Percentiles rank a stretch among this genome's conserved stretches.
Conservation (phyloP, 2,797 vertebrate species). For the Sardinella longiceps region DNA sequence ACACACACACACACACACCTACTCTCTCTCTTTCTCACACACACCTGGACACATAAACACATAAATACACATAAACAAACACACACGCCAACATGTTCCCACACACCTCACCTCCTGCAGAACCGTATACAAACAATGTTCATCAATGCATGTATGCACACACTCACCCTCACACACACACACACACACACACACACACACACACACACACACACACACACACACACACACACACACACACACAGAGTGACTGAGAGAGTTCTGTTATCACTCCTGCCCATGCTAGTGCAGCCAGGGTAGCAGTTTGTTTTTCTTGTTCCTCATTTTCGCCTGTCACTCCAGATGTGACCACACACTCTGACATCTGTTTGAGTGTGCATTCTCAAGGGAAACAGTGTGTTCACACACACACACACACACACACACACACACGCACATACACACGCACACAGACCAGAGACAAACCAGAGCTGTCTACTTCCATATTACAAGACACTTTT, state of each 20-base stretch:
- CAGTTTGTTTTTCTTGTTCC: constrained; percentile 53
- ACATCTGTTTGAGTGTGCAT: constrained; percentile 53
- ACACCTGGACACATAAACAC: not conserved
- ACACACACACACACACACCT: constrained; percentile 12
- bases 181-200: constrained; percentile 27
- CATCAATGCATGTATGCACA: constrained; percentile 37
- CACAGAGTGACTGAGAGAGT: not conserved
- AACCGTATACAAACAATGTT: not conserved
- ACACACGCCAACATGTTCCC: not conserved
- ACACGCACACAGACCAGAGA: not conserved
- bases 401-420: constrained; percentile 40
- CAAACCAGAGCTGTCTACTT: constrained; percentile 19
- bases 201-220: not conserved
- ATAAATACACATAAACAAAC: not conserved
- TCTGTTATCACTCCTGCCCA: constrained; percentile 39
- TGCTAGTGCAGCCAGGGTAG: constrained; percentile 41
- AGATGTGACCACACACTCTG: constrained; percentile 56
- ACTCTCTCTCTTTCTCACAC: not conserved
- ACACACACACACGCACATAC: constrained; percentile 17
- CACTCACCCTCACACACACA: constrained; percentile 3
- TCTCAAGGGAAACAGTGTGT: constrained; percentile 47
- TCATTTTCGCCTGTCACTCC: constrained; percentile 59
- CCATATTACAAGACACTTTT: constrained; percentile 3
- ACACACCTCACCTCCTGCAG: not conserved
- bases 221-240: not conserved